phyloP scores from a whole-genome alignment of 2,113 vertebrate species.

The Antennarius striatus region DNA sequence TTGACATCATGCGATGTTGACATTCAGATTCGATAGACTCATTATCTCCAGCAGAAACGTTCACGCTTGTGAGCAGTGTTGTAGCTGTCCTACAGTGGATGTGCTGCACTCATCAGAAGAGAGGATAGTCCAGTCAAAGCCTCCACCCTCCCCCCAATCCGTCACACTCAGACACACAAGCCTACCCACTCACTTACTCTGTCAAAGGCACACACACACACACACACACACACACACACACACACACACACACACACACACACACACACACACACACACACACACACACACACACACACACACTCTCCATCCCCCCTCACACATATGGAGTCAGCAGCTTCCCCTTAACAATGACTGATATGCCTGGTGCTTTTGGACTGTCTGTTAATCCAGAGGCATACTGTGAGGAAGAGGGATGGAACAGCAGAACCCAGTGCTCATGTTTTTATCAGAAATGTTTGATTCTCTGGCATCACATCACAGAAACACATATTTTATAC shows the following conservation, averaged over 20 bases:
- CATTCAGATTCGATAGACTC: slow-evolving; percentile 9
- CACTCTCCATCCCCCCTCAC: slow-evolving; percentile 40
- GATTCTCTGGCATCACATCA: too few species aligned
- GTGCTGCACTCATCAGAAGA: slow-evolving; percentile 79
- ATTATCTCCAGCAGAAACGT: slow-evolving; percentile 17
- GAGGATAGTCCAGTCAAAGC: slow-evolving; percentile 57
- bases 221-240: slow-evolving; percentile 15
- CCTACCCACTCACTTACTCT: slow-evolving; percentile 4
- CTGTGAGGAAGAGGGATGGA: slow-evolving; percentile 4
- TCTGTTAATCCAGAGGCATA: slow-evolving; percentile 19
- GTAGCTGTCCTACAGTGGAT: slow-evolving; percentile 39
- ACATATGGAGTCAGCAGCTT: slow-evolving; percentile 77
- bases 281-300: slow-evolving; percentile 1
- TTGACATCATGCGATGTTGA: neutral
- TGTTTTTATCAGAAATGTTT: neutral
- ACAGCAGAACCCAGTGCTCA: too few species aligned
- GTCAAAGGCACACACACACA: slow-evolving; percentile 1
- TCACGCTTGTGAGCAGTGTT: neutral
- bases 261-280: slow-evolving; percentile 15
- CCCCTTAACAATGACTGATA: slow-evolving; percentile 71
- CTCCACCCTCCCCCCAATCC: slow-evolving; percentile 48
- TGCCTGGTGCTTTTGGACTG: slow-evolving; percentile 26
- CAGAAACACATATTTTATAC: too few species aligned
- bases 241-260: slow-evolving; percentile 2
- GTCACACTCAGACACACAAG: slow-evolving; percentile 29